Conservation (phyloP, 2,888 invertebrate genomes). For the Norana najaformis region DNA sequence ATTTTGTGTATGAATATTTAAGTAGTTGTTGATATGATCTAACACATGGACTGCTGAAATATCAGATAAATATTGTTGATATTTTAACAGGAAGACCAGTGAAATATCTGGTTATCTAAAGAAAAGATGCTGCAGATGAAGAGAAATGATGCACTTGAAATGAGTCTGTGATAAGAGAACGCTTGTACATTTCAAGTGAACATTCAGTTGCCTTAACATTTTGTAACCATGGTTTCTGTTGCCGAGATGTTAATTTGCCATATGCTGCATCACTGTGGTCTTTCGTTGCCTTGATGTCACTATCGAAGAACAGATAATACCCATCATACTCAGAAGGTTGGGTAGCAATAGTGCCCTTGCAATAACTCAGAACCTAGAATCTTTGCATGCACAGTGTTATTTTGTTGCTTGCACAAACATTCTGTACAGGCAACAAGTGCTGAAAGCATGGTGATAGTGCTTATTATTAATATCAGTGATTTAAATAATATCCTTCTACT, state of each 20-base stretch:
- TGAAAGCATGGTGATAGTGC: neutral
- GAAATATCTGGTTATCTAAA: neutral
- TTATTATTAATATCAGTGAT: neutral
- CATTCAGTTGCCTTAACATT: neutral
- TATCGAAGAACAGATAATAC: neutral
- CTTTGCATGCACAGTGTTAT: neutral
- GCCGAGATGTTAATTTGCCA: too few relatives aligned
- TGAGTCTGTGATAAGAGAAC: neutral
- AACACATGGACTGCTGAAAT: neutral
- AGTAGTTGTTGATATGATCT: slow-evolving; percentile 5
- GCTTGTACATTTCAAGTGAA: neutral
- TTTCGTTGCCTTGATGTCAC: too few relatives aligned
- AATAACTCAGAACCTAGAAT: too few relatives aligned
- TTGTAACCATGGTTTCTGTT: too few relatives aligned
- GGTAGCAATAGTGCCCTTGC: neutral
- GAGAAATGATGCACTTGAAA: neutral
- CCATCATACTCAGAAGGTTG: neutral
- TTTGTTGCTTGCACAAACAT: too few relatives aligned
- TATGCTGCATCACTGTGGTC: too few relatives aligned
- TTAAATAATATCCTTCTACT: neutral
- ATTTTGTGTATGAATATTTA: too few relatives aligned
- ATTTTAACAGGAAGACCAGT: neutral
- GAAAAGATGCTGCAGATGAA: neutral
- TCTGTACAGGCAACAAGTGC: too few relatives aligned
- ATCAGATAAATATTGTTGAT: neutral